A percentile compares a stretch with the other conserved stretches of the same genome.
These are phyloP conservation scores for Protodeltote pygarga DNA, from an alignment of 2,888 invertebrate species.

Conservation along the genomic window DNA sequence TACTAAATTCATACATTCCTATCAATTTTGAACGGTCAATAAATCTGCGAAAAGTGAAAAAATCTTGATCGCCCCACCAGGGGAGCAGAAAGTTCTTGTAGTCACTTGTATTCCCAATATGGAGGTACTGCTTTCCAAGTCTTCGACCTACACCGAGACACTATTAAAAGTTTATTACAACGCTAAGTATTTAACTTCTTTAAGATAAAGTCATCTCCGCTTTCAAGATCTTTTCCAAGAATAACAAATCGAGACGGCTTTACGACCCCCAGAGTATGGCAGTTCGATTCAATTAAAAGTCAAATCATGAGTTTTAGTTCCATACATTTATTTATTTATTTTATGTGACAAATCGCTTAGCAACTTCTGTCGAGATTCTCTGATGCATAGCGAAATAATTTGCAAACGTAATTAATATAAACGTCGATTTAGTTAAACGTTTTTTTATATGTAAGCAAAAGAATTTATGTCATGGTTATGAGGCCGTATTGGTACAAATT, in stretches of 20 bases:
- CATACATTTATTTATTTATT: background rate
- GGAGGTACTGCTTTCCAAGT: conserved; percentile 67
- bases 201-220: conserved; percentile 13
- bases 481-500: conserved; percentile 7
- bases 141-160: conserved; percentile 37
- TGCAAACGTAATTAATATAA: conserved; percentile 7
- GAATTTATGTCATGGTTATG: conserved; percentile 24
- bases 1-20: background rate
- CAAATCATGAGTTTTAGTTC: background rate
- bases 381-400: conserved; percentile 6
- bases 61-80: conserved; percentile 47
- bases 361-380: background rate
- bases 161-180: conserved; percentile 26
- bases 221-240: conserved; percentile 14
- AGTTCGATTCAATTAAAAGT: background rate
- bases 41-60: conserved; percentile 25
- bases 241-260: background rate
- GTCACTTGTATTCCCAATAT: conserved; percentile 58
- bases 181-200: conserved; percentile 17
- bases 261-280: background rate
- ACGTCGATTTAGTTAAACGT: conserved; percentile 4
- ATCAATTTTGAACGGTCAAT: conserved; percentile 7
- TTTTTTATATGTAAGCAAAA: conserved; percentile 16
- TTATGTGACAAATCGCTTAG: background rate
- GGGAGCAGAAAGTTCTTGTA: conserved; percentile 68